Conservation (phyloP, 1,140 invertebrate genomes). For the Condylostylus longicornis region DNA sequence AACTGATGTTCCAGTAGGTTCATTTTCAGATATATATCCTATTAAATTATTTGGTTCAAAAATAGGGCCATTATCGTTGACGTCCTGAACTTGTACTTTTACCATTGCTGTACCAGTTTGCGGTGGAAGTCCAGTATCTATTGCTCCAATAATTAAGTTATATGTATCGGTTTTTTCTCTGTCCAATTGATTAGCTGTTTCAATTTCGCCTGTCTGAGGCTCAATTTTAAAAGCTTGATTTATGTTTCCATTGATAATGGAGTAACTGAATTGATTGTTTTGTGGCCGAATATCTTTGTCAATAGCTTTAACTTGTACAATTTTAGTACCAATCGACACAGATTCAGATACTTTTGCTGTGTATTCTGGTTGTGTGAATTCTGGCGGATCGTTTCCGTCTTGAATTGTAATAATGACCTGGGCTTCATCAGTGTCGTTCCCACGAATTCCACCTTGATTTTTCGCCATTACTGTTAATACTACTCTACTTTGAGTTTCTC, state of each 20-base stretch:
- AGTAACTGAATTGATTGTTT: slow-evolving; percentile 86
- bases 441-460: slow-evolving; percentile 79
- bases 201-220: slow-evolving; percentile 65
- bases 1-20: slow-evolving; percentile 66
- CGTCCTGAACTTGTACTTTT: slow-evolving; percentile 52
- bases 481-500: slow-evolving; percentile 81
- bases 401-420: slow-evolving; percentile 85
- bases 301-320: slow-evolving; percentile 66
- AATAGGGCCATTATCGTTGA: slow-evolving; percentile 86
- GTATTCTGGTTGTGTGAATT: slow-evolving; percentile 66
- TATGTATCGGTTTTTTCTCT: slow-evolving; percentile 64
- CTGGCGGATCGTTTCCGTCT: slow-evolving; percentile 90
- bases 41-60: slow-evolving; percentile 55
- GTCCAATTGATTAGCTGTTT: slow-evolving; percentile 61
- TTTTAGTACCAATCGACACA: slow-evolving; percentile 49
- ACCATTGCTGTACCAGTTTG: slow-evolving; percentile 77
- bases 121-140: slow-evolving; percentile 72
- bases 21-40: slow-evolving; percentile 75
- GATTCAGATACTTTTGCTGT: slow-evolving; percentile 64
- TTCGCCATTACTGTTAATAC: slow-evolving; percentile 87
- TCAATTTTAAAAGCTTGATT: slow-evolving; percentile 80
- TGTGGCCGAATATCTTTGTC: slow-evolving; percentile 83
- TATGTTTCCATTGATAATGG: slow-evolving; percentile 70
- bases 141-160: slow-evolving; percentile 72
- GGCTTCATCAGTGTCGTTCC: slow-evolving; percentile 90